Conservation (phyloP, 2,113 vertebrate genomes). For the Entelurus aequoreus region DNA sequence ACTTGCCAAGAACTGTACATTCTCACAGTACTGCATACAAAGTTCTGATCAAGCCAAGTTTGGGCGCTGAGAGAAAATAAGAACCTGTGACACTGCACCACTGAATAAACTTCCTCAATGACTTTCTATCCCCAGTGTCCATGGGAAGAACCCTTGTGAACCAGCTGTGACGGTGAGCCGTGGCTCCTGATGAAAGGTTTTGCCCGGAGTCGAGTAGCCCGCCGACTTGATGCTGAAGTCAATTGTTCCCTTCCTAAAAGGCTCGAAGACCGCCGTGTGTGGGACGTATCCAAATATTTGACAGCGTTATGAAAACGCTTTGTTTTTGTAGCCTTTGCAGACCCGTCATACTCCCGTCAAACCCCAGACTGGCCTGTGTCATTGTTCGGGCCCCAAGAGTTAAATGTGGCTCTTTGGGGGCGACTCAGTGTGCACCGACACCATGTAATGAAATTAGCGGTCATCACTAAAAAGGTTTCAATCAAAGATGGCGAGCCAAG, state of each 20-base stretch:
- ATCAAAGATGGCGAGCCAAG: conserved; percentile 82
- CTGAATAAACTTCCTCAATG: conserved; percentile 54
- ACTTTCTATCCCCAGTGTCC: conserved; percentile 63
- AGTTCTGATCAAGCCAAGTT: conserved; percentile 31
- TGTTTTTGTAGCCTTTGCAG: conserved; percentile 65
- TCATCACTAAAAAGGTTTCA: conserved; percentile 92
- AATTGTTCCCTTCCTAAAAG: conserved; percentile 87
- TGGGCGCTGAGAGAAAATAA: conserved; percentile 3
- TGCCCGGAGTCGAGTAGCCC: conserved; percentile 87
- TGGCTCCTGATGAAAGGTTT: conserved; percentile 94
- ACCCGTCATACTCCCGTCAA: conserved; percentile 83
- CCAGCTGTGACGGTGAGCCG: conserved; percentile 72
- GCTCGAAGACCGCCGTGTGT: conserved; percentile 82
- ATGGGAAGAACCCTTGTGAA: conserved; percentile 97
- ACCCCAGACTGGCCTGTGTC: conserved; percentile 82
- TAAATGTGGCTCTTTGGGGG: conserved; percentile 87
- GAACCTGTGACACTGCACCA: conserved; percentile 49
- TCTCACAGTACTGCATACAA: conserved; percentile 6
- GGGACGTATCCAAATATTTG: conserved; percentile 99
- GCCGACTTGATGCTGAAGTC: conserved; percentile 92
- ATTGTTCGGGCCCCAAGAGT: conserved; percentile 88
- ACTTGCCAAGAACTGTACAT: neutral
- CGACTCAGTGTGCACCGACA: conserved; percentile 89
- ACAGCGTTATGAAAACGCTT: conserved; percentile 93
- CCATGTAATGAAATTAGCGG: conserved; percentile 91